Conservation (phyloP, 2,888 invertebrate species). For the Frankliniella intonsa region DNA sequence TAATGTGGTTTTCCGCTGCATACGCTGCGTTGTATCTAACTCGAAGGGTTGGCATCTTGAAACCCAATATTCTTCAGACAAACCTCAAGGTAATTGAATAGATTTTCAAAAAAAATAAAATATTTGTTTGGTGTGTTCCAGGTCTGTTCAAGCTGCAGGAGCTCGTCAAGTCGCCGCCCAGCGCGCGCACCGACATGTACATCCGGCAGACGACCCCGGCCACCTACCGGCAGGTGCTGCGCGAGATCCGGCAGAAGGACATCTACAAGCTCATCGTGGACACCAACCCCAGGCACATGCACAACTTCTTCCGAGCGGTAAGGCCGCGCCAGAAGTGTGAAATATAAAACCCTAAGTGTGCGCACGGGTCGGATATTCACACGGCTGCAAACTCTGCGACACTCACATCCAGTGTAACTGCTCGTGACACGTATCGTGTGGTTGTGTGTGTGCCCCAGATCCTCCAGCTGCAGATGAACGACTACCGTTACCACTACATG, state of each 20-base stretch:
- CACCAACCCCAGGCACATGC: slow-evolving; percentile 74
- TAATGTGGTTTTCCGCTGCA: too few relatives aligned
- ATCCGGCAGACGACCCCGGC: slow-evolving; percentile 62
- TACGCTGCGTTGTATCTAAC: too few relatives aligned
- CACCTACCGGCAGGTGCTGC: slow-evolving; percentile 68
- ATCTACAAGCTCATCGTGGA: slow-evolving; percentile 86
- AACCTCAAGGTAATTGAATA: too few relatives aligned
- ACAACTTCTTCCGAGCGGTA: slow-evolving; percentile 81
- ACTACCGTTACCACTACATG: slow-evolving; percentile 90
- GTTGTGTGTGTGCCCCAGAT: slow-evolving; percentile 58
- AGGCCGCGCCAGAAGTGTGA: neutral
- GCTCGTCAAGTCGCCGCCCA: slow-evolving; percentile 65
- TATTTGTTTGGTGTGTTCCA: slow-evolving; percentile 41
- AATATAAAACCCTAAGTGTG: neutral
- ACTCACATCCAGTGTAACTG: neutral
- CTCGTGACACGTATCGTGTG: neutral
- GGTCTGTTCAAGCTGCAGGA: slow-evolving; percentile 81
- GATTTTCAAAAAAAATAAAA: too few relatives aligned
- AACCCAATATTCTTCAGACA: too few relatives aligned
- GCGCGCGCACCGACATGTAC: slow-evolving; percentile 66
- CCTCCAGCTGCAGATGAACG: slow-evolving; percentile 87
- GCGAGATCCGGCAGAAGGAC: slow-evolving; percentile 79
- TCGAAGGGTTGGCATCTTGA: too few relatives aligned
- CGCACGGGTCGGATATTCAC: slow-evolving; percentile 11
- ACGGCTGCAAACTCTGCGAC: slow-evolving; percentile 14